Conservation (phyloP, 2,888 invertebrate genomes). For the Lottia scabra region DNA sequence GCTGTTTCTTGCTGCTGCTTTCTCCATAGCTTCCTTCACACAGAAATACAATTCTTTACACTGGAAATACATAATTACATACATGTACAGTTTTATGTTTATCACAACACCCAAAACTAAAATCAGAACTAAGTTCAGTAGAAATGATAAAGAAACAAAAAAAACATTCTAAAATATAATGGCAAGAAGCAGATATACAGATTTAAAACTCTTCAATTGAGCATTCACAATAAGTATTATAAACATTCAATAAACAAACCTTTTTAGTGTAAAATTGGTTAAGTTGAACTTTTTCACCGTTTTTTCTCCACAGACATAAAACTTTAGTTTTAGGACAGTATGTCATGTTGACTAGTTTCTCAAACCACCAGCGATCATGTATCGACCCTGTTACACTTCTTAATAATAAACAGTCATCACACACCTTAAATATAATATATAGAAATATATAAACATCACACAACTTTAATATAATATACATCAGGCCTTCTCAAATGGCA, state of each 20-base stretch:
- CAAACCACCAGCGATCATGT: slow-evolving; percentile 91
- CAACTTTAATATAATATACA: too few relatives aligned
- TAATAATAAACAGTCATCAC: slow-evolving; percentile 85
- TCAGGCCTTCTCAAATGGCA: too few relatives aligned
- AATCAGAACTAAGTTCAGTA: too few relatives aligned
- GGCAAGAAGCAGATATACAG: too few relatives aligned
- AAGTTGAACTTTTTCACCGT: slow-evolving; percentile 73
- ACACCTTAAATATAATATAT: slow-evolving; percentile 70
- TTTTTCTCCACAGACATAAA: slow-evolving; percentile 95
- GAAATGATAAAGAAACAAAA: too few relatives aligned
- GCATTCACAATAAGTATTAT: too few relatives aligned
- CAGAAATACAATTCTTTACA: slow-evolving; percentile 98
- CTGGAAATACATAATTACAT: slow-evolving; percentile 73
- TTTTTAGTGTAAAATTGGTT: slow-evolving; percentile 99
- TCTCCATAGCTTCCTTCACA: slow-evolving; percentile 98
- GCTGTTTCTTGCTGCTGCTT: slow-evolving; percentile 78
- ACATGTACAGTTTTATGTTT: too few relatives aligned
- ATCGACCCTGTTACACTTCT: slow-evolving; percentile 73
- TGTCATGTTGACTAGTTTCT: slow-evolving; percentile 98
- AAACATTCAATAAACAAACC: slow-evolving; percentile 73
- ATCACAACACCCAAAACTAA: too few relatives aligned
- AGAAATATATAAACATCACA: too few relatives aligned
- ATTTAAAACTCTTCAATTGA: too few relatives aligned
- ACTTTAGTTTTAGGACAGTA: slow-evolving; percentile 98
- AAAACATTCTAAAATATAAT: too few relatives aligned